Base-by-base conservation (phyloP, 2,113 vertebrate genomes). In the Urocolius indicus region DNA sequence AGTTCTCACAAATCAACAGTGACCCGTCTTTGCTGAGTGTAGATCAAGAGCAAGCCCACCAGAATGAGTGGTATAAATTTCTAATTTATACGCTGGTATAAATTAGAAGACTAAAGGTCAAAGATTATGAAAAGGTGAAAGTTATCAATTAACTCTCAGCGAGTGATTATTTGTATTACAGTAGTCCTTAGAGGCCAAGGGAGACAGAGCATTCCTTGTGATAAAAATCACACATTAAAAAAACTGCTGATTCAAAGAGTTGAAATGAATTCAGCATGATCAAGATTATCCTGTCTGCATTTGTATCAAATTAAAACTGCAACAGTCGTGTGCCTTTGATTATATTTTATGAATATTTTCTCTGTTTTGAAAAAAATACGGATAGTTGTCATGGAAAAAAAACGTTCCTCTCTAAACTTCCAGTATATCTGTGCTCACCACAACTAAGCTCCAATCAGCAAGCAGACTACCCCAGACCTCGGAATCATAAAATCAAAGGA, bases 61-160 rank as follows among this genome's bases (percentile, higher is more conserved):
- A 74, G 62, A 66, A 67, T 3, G 52, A 30, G 10, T 13, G 22
- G 20, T 76, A 45, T 48, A 66, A n/a, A 65, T 48, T 86, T 59
- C 54, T 69, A 84, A 91, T 84, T 90, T 93, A 91, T 27, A 51
- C 0, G 1, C 18, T 51, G 20, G 21, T 63, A 74, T 59, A 80
- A 93, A 92, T 55, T 38, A 75, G 52, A 67, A 71, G 51, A 86
- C 22, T 69, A 89, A 83, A 94, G 62, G 71, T 29, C 75, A 92
- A 75, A 88, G 83, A 84, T 63, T 84, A 77, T 48, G 65, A 72
- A 86, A 92, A 93, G 17, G 49, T 90, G 38, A 86, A 71, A 93
- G 61, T 72, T 89, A 86, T 66, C 86, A 92, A 66, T 80, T 86
- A 95, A 77, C 76, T 86, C 63, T 74, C 67, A 52, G 58, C 55